Evolutionary conservation across 2,113 vertebrate species (phyloP), one percentile per base, ranked within the genome.

Genomic region (Sciurus niger): DNA sequence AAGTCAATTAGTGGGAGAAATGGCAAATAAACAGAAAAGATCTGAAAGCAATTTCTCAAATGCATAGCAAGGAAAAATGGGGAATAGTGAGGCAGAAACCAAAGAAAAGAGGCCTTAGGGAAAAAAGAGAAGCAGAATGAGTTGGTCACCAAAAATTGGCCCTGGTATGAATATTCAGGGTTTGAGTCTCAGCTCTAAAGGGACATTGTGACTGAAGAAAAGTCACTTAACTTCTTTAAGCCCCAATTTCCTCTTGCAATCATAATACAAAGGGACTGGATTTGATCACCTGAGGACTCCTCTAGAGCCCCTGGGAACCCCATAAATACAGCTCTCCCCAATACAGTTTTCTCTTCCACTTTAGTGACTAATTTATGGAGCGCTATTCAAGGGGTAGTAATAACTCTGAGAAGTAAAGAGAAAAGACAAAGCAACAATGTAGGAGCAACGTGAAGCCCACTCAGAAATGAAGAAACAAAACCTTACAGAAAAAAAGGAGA

Each of bases 401-500:
- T 73, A 51, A 93, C 48, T 84, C 51, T 4, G 58, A 76, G 40
- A 68, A 53, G 20, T 14, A 22, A 60, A 37, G 8, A 96, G 46
- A 48, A 74, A 82, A 72, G 48, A 79, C 32, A 84, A 72, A 77
- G 48, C 74, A 51, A 25, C 0, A 37, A 11, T 32, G 22, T 7
- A 58, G 37, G 18, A 79, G 43, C 30, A n/a, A 30, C 25, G 2
- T 43, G 60, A 68, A 46, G 40, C 63, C 77, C 34, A 40, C 24
- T 65, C 80, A 82, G 60, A 95, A 86, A 92, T 24, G 32, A 80
- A 91, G 20, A 93, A 51, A 40, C 16, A 25, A 68, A 68, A 43
- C n/a, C 65, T 40, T 63, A 46, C 6, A 37, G 53, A 17, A 60
- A 72, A 20, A 53, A 58, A 46, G 10, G 24, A 28, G 24, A 9